Evolutionary conservation across 2,113 vertebrate genomes (phyloP).

Genomic region (Nerophis ophidion): DNA sequence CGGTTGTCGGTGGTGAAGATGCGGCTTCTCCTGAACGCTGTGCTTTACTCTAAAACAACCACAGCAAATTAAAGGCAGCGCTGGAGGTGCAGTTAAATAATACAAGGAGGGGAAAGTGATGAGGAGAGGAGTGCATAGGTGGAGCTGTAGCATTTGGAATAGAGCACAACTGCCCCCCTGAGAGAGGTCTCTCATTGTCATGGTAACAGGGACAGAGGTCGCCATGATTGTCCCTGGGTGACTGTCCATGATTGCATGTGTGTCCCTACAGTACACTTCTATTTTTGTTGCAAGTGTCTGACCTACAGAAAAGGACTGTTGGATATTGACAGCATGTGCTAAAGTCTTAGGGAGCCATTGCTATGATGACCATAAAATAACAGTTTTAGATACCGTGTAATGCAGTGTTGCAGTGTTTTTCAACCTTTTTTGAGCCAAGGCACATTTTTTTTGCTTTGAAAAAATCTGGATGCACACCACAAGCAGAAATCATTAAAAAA

Average conservation of each 20-base stretch:
- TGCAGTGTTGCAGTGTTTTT: too few species aligned
- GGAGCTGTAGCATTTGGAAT: slow-evolving; percentile 38
- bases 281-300: slow-evolving; percentile 1
- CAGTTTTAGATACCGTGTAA: too few species aligned
- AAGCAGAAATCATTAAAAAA: too few species aligned
- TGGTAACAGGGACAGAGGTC: slow-evolving; percentile 55
- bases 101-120: slow-evolving; percentile 4
- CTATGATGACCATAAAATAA: neutral
- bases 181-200: slow-evolving; percentile 45
- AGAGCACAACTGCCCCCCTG: slow-evolving; percentile 40
- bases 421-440: too few species aligned
- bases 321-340: neutral
- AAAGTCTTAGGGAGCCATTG: neutral
- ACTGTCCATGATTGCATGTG: slow-evolving; percentile 4
- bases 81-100: slow-evolving; percentile 13
- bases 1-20: neutral
- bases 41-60: slow-evolving; percentile 20
- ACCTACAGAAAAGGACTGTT: slow-evolving; percentile 12
- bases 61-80: slow-evolving; percentile 31
- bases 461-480: too few species aligned
- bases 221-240: slow-evolving; percentile 32
- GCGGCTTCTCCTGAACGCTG: slow-evolving; percentile 16
- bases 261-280: neutral
- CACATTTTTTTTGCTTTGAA: too few species aligned
- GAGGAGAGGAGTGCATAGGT: slow-evolving; percentile 39